Conservation (phyloP, 2,113 vertebrate species). For the Orthochromis indermauri region DNA sequence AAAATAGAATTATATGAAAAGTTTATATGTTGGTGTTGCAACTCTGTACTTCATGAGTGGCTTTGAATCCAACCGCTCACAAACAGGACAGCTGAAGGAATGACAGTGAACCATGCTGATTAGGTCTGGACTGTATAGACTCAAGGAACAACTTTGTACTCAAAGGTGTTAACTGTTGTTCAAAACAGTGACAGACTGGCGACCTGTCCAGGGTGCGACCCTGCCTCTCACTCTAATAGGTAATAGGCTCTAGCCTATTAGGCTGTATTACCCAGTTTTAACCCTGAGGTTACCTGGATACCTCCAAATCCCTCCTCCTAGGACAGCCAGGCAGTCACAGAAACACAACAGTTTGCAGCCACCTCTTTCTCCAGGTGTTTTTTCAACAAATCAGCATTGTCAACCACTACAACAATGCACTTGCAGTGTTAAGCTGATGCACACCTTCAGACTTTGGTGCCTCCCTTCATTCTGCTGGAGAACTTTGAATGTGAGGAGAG, state of each 20-base stretch:
- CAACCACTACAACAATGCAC: not conserved
- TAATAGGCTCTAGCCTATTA: not conserved
- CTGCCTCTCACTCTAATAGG: not conserved
- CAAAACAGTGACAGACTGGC: not conserved
- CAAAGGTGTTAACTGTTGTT: not conserved
- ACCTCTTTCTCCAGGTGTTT: not conserved
- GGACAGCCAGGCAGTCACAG: not conserved
- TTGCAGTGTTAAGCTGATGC: not conserved
- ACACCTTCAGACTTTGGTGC: not conserved
- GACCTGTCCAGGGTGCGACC: not conserved
- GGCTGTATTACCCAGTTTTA: not conserved
- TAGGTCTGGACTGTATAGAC: not conserved
- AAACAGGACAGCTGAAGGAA: not conserved
- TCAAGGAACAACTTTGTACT: not conserved
- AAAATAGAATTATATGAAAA: not conserved
- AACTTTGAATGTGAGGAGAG: not conserved
- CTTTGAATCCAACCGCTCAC: not conserved
- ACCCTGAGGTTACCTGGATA: not conserved
- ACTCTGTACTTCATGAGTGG: not conserved
- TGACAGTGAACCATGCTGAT: not conserved
- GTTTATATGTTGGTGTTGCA: not conserved
- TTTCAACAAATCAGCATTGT: not conserved
- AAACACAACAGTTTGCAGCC: not conserved
- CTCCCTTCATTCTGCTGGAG: not conserved
- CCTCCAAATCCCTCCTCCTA: accelerated